phyloP scores from a whole-genome alignment of 2,888 invertebrate species.

The Hypselothyrea guttata region DNA sequence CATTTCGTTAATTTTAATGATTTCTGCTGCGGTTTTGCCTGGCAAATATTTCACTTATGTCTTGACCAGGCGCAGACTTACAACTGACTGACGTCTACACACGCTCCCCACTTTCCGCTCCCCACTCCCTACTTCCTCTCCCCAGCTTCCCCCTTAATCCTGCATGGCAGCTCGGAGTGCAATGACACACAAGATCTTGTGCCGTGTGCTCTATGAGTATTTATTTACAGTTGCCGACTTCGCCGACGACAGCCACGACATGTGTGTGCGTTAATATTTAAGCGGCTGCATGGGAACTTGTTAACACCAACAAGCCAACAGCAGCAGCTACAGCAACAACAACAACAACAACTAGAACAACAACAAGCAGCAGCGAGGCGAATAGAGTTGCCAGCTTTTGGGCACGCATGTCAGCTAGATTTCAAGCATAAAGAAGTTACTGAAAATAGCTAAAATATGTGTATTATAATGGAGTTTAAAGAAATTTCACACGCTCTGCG shows the following conservation, averaged over 20 bases:
- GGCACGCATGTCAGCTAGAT: too few relatives aligned
- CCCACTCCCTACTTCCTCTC: too few relatives aligned
- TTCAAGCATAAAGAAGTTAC: too few relatives aligned
- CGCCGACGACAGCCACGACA: constrained; percentile 59
- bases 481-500: too few relatives aligned
- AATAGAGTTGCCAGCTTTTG: too few relatives aligned
- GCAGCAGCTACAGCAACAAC: constrained; percentile 33
- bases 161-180: constrained; percentile 56
- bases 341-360: constrained; percentile 1
- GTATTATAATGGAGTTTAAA: too few relatives aligned
- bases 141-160: not conserved
- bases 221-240: constrained; percentile 74
- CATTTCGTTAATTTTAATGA: constrained; percentile 72
- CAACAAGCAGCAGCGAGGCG: too few relatives aligned
- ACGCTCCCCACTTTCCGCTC: too few relatives aligned
- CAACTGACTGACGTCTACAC: constrained; percentile 7
- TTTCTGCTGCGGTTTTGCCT: constrained; percentile 64
- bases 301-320: constrained; percentile 72
- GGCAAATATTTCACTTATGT: constrained; percentile 48
- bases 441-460: too few relatives aligned
- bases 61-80: constrained; percentile 36
- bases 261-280: constrained; percentile 73
- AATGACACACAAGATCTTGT: constrained; percentile 75
- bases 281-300: constrained; percentile 78
- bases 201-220: constrained; percentile 73